These are phyloP conservation scores for Pteronotus mesoamericanus DNA, from an alignment of 2,797 vertebrate species.

Conservation along the genomic window DNA sequence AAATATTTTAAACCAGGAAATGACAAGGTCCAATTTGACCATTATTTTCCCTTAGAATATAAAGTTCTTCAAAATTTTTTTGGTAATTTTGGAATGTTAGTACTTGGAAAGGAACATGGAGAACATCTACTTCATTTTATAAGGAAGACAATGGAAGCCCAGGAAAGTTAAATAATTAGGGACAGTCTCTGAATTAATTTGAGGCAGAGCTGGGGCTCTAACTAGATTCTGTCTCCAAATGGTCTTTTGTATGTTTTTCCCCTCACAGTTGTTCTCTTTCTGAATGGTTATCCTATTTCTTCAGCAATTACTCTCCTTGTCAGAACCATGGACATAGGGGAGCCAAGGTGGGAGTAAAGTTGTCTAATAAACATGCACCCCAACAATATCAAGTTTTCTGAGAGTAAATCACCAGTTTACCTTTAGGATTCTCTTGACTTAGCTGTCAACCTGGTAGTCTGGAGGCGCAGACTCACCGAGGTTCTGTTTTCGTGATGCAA, in stretches of 20 bases:
- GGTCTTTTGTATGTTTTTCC: background rate
- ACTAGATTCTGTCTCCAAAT: background rate
- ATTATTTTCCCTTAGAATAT: background rate
- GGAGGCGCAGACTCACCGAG: background rate
- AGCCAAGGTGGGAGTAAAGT: background rate
- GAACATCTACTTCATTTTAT: background rate
- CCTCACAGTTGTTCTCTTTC: background rate
- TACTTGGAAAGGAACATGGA: background rate
- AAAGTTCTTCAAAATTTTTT: background rate
- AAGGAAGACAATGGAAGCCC: background rate
- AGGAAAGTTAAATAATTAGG: background rate
- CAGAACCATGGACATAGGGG: background rate
- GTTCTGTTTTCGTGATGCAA: background rate
- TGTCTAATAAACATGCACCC: background rate
- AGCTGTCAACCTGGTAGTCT: background rate
- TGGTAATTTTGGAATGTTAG: background rate
- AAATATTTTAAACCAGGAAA: slow-evolving; percentile 18
- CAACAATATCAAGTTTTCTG: background rate
- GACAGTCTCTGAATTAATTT: background rate
- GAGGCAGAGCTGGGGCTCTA: background rate
- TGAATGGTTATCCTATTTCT: background rate
- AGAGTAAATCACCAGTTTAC: background rate
- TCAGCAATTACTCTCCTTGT: background rate
- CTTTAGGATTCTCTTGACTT: background rate
- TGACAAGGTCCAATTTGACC: background rate